Percentiles rank a stretch among this genome's conserved stretches.
Evolutionary conservation across 2,113 vertebrate species (phyloP).

Genomic region (Semicossyphus pulcher): DNA sequence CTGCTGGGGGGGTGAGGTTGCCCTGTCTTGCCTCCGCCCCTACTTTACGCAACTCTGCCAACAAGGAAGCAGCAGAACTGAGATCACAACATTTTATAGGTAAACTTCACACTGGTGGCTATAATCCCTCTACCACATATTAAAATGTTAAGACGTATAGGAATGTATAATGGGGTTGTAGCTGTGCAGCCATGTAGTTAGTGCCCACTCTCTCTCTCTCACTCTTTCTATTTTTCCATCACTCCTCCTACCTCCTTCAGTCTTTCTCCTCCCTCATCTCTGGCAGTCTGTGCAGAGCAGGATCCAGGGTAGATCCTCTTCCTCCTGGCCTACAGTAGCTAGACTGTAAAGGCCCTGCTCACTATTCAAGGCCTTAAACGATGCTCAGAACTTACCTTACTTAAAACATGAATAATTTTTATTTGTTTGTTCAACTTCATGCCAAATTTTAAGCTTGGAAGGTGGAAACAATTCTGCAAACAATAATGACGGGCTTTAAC

Average conservation of each 20-base stretch:
- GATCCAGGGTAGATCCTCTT: not conserved
- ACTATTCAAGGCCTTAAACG: not conserved
- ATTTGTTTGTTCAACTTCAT: not conserved
- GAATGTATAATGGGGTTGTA: slow-evolving; percentile 18
- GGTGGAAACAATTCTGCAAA: not conserved
- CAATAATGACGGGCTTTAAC: not conserved
- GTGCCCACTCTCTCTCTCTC: not conserved
- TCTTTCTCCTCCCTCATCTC: slow-evolving; percentile 6
- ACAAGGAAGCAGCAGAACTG: slow-evolving; percentile 31
- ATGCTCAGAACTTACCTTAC: not conserved
- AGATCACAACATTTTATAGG: slow-evolving; percentile 18
- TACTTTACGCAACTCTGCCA: slow-evolving; percentile 11
- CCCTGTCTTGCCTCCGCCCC: not conserved
- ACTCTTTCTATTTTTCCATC: not conserved
- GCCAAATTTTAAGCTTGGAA: not conserved
- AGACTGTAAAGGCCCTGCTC: not conserved
- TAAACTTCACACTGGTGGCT: not conserved
- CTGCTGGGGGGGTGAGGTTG: not conserved
- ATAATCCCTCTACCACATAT: not conserved
- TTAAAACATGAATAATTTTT: not conserved
- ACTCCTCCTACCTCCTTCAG: not conserved
- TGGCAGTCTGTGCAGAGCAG: not conserved
- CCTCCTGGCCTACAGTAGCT: not conserved
- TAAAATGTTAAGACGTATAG: slow-evolving; percentile 8
- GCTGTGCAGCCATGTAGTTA: not conserved